Evolutionary conservation across 2,888 invertebrate genomes (phyloP), one percentile per base, ranked within the genome.

Genomic region (Antitype chi): DNA sequence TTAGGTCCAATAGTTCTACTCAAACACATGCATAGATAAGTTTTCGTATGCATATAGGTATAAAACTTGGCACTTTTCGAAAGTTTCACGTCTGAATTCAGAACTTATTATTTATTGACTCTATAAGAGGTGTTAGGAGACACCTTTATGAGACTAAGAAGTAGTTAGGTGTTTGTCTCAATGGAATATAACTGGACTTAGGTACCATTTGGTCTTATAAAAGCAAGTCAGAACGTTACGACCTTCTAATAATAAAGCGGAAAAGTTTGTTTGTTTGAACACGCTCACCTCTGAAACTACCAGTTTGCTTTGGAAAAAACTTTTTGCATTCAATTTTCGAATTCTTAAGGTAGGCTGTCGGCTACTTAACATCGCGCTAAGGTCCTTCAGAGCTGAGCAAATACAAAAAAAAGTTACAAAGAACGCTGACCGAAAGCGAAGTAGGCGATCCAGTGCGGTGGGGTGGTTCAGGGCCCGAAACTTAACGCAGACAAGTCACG

Each of bases 31-130:
- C 53, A 57, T 53, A 49, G 38, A 6, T 47, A 68, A 64, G 57
- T 62, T 25, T 20, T n/a, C 25, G 25, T 59, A 57, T 83, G 67
- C 62, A 83, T 63, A 70, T 62, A 55, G 11, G 67, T 67, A 55
- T 49, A n/a, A n/a, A 67, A 78, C 84, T 82, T 68, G 5, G 1
- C 70, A 82, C 52, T 69, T 69, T 68, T 38, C 57, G n/a, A 74
- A 59, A 49, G 47, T 64, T 70, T 57, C 83, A 62, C 32, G 25
- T 78, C 13, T 62, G 66, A 70, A 81, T 70, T 59, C 71, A 70
- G 59, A 81, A 83, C 32, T 68, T 78, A 66, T 70, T 70, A 82
- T 79, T 80, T 84, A 84, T 74, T 55, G 47, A 7, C 23, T 52
- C 55, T 49, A 32, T 84, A 66, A 62, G 28, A 59, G 70, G 69